These are phyloP conservation scores for Neomonachus schauinslandi DNA, from an alignment of 2,113 vertebrate species.

Conservation along the genomic window DNA sequence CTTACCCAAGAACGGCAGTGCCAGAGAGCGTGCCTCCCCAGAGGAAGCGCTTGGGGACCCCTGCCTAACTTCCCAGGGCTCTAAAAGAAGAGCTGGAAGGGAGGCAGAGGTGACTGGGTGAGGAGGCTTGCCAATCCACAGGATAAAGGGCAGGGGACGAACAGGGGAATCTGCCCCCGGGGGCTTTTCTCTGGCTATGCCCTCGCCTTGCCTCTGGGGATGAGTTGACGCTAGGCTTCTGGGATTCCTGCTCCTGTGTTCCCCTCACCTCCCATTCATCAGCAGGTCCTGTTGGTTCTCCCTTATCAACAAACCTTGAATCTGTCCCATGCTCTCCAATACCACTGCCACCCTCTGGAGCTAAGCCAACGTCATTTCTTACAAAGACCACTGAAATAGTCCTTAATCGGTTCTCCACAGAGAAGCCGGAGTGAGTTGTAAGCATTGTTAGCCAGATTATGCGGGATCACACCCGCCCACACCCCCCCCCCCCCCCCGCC, in stretches of 20 bases:
- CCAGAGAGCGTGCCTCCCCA: background rate
- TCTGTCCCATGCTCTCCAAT: background rate
- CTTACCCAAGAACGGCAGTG: background rate
- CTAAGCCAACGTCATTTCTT: background rate
- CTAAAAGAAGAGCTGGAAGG: background rate
- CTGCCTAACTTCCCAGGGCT: background rate
- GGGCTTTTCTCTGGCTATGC: background rate
- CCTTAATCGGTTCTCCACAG: background rate
- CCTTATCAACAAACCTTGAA: background rate
- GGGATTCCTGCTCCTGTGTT: background rate
- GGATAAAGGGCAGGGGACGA: background rate
- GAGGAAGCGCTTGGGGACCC: background rate
- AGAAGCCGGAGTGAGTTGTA: background rate
- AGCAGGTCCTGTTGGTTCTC: background rate
- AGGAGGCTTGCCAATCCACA: background rate
- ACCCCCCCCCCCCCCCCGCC: background rate
- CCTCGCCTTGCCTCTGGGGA: background rate
- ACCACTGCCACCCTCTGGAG: background rate
- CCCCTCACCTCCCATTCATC: background rate
- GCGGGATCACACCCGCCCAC: background rate
- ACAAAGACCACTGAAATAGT: background rate
- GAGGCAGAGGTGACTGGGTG: background rate
- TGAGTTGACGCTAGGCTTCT: background rate
- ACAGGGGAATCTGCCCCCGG: background rate
- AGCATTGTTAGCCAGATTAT: background rate